Percentiles rank a stretch among this genome's conserved stretches.
phyloP scores from a whole-genome alignment of 2,797 vertebrate species.

The Ammospiza maritima region DNA sequence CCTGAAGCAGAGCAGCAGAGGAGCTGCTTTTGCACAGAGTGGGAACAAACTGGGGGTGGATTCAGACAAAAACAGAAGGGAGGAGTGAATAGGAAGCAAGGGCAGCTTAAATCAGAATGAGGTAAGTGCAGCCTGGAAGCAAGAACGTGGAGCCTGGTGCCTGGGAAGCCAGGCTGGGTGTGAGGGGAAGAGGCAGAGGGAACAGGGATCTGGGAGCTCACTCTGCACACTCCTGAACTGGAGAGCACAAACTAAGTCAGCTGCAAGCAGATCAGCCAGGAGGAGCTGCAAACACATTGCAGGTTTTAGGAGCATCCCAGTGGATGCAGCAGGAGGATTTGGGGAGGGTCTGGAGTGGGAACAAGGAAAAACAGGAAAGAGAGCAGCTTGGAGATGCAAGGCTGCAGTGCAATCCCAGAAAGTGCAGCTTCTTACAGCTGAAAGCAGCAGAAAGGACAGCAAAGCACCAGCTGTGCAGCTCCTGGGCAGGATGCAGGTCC shows the following conservation, averaged over 20 bases:
- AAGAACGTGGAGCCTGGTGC: neutral
- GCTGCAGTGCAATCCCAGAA: neutral
- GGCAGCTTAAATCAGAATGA: neutral
- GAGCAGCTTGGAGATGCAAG: neutral
- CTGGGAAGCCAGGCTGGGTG: neutral
- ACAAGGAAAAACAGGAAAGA: neutral
- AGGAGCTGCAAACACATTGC: neutral
- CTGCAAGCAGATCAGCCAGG: neutral
- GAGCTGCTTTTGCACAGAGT: neutral
- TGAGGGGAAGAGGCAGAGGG: neutral
- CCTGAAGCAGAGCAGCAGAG: neutral
- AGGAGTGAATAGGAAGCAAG: neutral
- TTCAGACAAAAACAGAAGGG: slow-evolving; percentile 24
- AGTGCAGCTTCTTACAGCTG: neutral
- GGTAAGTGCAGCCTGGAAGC: neutral
- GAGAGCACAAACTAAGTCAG: neutral
- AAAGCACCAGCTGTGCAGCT: neutral
- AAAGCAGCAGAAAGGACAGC: neutral
- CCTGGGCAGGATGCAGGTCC: neutral
- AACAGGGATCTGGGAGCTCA: neutral
- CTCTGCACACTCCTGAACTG: neutral
- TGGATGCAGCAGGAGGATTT: neutral
- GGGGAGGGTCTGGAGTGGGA: neutral
- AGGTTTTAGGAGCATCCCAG: neutral
- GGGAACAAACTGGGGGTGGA: neutral